Evolutionary conservation across 2,888 invertebrate species (phyloP).

Genomic region (Eugnorisma glareosa): DNA sequence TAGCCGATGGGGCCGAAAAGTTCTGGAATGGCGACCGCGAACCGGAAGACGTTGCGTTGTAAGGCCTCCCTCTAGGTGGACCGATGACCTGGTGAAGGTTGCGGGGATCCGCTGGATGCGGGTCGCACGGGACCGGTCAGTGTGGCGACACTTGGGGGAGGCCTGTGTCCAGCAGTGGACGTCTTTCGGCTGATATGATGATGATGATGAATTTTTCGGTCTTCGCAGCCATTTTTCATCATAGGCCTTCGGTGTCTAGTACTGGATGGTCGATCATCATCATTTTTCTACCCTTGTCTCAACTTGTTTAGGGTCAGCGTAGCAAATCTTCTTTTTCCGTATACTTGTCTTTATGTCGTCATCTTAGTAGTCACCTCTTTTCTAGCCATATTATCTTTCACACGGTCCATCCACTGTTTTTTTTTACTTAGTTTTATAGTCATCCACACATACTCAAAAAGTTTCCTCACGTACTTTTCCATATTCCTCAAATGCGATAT

Average conservation of each 20-base stretch:
- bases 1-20: too few relatives aligned
- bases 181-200: too few relatives aligned
- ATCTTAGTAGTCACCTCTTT: not conserved
- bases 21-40: too few relatives aligned
- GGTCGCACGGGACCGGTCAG: too few relatives aligned
- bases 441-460: not conserved
- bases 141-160: too few relatives aligned
- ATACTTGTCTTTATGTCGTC: not conserved
- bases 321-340: not conserved
- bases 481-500: not conserved
- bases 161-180: too few relatives aligned
- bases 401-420: not conserved
- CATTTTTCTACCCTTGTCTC: not conserved
- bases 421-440: not conserved
- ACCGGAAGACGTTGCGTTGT: too few relatives aligned
- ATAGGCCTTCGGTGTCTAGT: not conserved
- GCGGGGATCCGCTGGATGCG: too few relatives aligned
- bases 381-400: not conserved
- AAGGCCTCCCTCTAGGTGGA: too few relatives aligned
- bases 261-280: not conserved
- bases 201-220: too few relatives aligned
- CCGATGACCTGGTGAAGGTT: too few relatives aligned
- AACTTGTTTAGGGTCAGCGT: not conserved
- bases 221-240: not conserved
- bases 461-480: not conserved